A percentile compares a stretch with the other conserved stretches of the same genome.
Evolutionary conservation across 2,888 invertebrate species (phyloP).

Genomic region (Drosophila borborema): DNA sequence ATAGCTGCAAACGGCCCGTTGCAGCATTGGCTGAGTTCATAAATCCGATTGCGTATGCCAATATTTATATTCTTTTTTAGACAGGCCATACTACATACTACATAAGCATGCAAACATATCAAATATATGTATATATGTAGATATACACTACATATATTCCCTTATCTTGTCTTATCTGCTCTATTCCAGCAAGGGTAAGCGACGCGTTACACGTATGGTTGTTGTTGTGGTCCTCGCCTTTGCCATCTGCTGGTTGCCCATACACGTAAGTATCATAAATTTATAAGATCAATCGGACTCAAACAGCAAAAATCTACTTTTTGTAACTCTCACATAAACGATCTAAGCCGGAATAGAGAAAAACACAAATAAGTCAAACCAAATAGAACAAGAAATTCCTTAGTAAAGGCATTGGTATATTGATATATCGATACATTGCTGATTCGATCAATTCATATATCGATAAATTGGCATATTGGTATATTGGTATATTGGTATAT

Average conservation of each 20-base stretch:
- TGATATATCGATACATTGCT: not conserved
- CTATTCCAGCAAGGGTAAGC: conserved; percentile 90
- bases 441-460: not conserved
- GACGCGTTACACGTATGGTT: conserved; percentile 96
- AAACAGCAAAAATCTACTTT: not conserved
- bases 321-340: not conserved
- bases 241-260: conserved; percentile 97
- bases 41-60: conserved; percentile 33
- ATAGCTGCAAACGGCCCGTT: conserved; percentile 3
- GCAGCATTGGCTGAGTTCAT: conserved; percentile 28
- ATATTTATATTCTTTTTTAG: conserved; percentile 25
- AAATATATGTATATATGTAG: not conserved
- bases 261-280: conserved; percentile 89
- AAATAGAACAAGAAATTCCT: not conserved
- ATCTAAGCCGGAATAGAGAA: not conserved
- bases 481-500: not conserved
- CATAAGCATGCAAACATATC: conserved; percentile 6
- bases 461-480: not conserved
- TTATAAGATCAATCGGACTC: not conserved
- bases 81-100: not conserved
- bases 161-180: conserved; percentile 4
- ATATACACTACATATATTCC: not conserved
- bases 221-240: conserved; percentile 96
- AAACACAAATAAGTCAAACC: not conserved
- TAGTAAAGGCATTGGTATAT: not conserved